Evolutionary conservation across 1,140 invertebrate genomes (phyloP).

Genomic region (Drosophila pseudoananassae): DNA sequence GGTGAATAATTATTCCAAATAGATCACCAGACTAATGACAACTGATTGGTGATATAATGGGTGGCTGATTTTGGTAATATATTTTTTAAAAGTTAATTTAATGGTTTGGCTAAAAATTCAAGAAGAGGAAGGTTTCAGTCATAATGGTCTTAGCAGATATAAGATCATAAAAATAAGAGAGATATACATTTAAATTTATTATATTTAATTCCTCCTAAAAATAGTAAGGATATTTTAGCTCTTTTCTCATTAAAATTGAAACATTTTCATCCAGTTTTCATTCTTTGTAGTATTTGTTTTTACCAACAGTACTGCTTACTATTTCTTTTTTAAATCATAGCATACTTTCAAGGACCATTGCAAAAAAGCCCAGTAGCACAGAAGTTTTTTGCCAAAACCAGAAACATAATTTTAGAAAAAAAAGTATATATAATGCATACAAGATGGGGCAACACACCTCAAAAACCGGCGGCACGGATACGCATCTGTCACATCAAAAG

Average conservation of each 20-base stretch:
- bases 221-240: too few species aligned
- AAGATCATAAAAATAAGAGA: too few species aligned
- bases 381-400: background rate
- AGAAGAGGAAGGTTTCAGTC: background rate
- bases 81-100: background rate
- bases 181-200: too few species aligned
- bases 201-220: too few species aligned
- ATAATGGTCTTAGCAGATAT: too few species aligned
- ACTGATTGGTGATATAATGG: slow-evolving; percentile 13
- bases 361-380: background rate
- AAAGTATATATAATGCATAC: background rate
- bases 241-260: too few species aligned
- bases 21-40: slow-evolving; percentile 9
- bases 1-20: slow-evolving; percentile 28
- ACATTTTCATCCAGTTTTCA: too few species aligned
- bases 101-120: too few species aligned
- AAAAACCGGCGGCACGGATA: slow-evolving; percentile 30
- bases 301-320: too few species aligned
- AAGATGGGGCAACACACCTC: slow-evolving; percentile 33
- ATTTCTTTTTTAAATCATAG: background rate
- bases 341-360: slow-evolving; percentile 21
- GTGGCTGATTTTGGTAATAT: background rate
- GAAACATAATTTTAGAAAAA: slow-evolving; percentile 1
- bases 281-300: too few species aligned
- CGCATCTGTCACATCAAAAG: slow-evolving; percentile 77